Evolutionary conservation across 2,113 vertebrate species (phyloP), one percentile per base, ranked within the genome.

Genomic region (Nesoenas mayeri): DNA sequence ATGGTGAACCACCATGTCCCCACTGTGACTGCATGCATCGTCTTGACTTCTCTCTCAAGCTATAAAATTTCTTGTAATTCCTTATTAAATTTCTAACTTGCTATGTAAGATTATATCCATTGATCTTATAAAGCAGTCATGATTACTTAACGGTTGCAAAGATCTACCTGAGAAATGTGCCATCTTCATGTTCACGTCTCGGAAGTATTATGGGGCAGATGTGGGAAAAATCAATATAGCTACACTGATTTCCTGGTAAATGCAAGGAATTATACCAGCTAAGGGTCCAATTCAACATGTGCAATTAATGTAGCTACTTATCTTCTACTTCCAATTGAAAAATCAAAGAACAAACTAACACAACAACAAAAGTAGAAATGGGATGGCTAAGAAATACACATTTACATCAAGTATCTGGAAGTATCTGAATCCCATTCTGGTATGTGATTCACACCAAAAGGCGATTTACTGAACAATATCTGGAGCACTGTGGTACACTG

Each of bases 371-470:
- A 73, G 53, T 29, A 17, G 61, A 83, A 72, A 91, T 0, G 0
- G 61, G n/a, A 77, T 11, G 87, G 82, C 16, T 54, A 75, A 66
- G 24, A 65, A 92, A 73, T 50, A 79, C 40, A 84, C 15, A 31
- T 40, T 74, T 28, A 65, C 15, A 11, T 71, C 57, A 79, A 91
- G 36, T 19, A 48, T 19, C 17, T 73, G 32, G 18, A 90, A 85
- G 42, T 54, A 79, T 62, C 10, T 80, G 17, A 67, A 73, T 31
- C 79, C 7, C 40, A 58, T 60, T 90, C 82, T 87, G 91, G 91
- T 94, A 95, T 89, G 88, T 93, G 85, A 94, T 95, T 94, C 60
- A 71, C 44, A 73, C 67, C 71, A 83, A 90, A 93, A 88, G 44
- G 54, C 16, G 88, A 54, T 85, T 72, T 47, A 73, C 36, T 58